phyloP scores from a whole-genome alignment of 2,113 vertebrate species.

The Pituophis catenifer region DNA sequence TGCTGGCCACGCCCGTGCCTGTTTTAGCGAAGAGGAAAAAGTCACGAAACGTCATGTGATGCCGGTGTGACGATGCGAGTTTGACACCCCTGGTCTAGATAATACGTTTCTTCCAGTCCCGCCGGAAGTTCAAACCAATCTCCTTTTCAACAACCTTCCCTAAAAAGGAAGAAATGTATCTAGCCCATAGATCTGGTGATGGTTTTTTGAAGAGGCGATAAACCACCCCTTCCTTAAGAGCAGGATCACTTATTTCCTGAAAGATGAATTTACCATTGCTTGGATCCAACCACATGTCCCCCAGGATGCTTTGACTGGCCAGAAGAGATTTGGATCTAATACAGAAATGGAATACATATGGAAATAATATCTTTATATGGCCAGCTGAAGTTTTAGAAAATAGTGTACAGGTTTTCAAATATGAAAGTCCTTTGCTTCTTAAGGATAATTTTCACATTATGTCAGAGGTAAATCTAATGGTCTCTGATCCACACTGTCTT shows the following conservation, averaged over 20 bases:
- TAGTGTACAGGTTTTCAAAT: not conserved
- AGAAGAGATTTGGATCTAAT: not conserved
- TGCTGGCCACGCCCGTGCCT: too few relatives aligned
- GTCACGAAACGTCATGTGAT: too few relatives aligned
- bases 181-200: not conserved
- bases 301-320: not conserved
- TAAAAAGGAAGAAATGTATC: not conserved
- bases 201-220: not conserved
- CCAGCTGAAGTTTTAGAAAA: not conserved
- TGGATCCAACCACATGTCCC: not conserved
- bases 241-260: not conserved
- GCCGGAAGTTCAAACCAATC: not conserved
- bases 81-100: not conserved
- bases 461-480: slow-evolving; percentile 27
- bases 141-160: not conserved
- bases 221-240: not conserved
- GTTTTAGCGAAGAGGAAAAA: too few relatives aligned
- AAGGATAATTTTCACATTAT: slow-evolving; percentile 42
- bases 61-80: too few relatives aligned
- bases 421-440: slow-evolving; percentile 29
- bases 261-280: not conserved
- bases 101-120: not conserved
- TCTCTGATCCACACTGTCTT: slow-evolving; percentile 27
- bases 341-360: not conserved
- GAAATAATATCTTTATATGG: not conserved